These are phyloP conservation scores for Operophtera brumata DNA, from an alignment of 2,888 invertebrate genomes.

Conservation along the genomic window DNA sequence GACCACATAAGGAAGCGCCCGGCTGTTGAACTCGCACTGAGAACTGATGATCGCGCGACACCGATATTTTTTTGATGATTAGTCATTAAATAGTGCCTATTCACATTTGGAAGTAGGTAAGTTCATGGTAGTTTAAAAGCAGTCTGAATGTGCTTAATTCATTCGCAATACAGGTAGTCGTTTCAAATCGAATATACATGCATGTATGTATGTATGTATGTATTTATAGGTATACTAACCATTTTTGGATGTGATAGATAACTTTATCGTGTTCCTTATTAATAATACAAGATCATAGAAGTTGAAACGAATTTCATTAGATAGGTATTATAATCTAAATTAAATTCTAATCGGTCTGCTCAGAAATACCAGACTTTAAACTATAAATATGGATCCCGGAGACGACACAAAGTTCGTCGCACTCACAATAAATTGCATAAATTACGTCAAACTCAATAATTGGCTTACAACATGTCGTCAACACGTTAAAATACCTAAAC, in stretches of 20 bases:
- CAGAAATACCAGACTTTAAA: constrained; percentile 3
- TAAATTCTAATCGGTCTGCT: not conserved
- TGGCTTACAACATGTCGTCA: constrained; percentile 36
- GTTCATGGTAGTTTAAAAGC: constrained; percentile 1
- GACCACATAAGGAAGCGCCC: constrained; percentile 58
- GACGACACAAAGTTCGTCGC: constrained; percentile 58
- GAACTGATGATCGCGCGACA: constrained; percentile 39
- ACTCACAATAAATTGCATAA: constrained; percentile 63
- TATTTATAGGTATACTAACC: no score
- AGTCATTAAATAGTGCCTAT: constrained; percentile 5
- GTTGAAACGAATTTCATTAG: not conserved
- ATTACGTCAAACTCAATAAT: constrained; percentile 53
- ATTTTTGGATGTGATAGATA: no score
- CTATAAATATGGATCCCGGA: constrained; percentile 27
- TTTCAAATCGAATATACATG: no score
- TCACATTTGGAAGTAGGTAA: constrained; percentile 4
- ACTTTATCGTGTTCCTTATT: no score
- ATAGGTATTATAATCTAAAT: not conserved
- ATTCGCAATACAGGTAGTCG: no score
- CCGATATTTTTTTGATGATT: constrained; percentile 14
- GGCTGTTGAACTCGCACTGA: constrained; percentile 63
- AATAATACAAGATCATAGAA: not conserved
- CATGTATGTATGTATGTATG: no score
- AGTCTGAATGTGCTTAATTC: not conserved
- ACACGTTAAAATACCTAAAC: constrained; percentile 38